A percentile compares a stretch with the other conserved stretches of the same genome.
phyloP scores from a whole-genome alignment of 2,797 vertebrate species.

The Argyrosomus regius region DNA sequence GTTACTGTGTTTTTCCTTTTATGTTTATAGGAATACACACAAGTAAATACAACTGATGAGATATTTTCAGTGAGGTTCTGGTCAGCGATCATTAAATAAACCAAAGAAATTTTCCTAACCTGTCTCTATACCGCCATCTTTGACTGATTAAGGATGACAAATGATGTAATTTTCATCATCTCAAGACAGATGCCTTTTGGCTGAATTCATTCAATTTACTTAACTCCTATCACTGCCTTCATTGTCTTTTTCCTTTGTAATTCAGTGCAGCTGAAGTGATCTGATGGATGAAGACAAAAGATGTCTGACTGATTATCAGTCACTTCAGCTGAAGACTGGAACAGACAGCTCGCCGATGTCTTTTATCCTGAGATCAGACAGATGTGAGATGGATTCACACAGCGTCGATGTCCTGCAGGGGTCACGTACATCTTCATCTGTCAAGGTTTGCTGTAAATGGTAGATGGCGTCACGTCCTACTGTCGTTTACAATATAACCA shows the following conservation, averaged over 20 bases:
- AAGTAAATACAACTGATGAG: conserved; percentile 7
- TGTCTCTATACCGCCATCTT: neutral
- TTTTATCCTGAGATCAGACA: conserved; percentile 57
- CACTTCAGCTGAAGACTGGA: conserved; percentile 42
- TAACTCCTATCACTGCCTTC: neutral
- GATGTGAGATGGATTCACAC: conserved; percentile 28
- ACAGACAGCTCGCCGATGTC: conserved; percentile 52
- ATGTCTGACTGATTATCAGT: conserved; percentile 52
- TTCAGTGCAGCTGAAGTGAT: conserved; percentile 35
- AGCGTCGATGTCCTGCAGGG: conserved; percentile 13
- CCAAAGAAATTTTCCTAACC: neutral
- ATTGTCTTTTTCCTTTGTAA: conserved; percentile 8
- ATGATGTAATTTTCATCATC: conserved; percentile 29
- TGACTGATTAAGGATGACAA: conserved; percentile 12
- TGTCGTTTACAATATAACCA: neutral
- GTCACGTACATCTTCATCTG: conserved; percentile 24
- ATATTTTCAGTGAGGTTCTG: neutral
- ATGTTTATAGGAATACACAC: neutral
- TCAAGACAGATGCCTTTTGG: conserved; percentile 15
- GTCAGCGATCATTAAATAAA: neutral
- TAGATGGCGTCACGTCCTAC: neutral
- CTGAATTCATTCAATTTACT: conserved; percentile 17
- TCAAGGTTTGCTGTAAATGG: conserved; percentile 31
- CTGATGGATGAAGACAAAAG: conserved; percentile 62
- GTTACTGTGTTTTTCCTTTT: neutral